phyloP scores from a whole-genome alignment of 2,797 vertebrate species.

The Sciurus carolinensis region DNA sequence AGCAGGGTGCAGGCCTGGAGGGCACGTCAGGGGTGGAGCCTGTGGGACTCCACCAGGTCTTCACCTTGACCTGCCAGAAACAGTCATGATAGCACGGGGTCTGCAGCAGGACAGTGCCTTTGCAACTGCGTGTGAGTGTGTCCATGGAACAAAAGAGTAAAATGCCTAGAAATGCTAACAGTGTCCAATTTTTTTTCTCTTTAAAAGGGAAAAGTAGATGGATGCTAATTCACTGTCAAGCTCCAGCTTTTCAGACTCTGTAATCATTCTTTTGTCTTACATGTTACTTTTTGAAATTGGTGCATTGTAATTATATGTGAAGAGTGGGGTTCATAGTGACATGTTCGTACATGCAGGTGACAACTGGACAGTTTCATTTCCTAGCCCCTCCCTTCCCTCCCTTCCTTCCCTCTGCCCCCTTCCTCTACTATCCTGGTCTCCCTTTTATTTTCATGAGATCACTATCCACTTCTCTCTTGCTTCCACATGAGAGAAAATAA shows the following conservation, averaged over 20 bases:
- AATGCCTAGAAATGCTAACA: neutral
- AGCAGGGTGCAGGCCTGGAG: neutral
- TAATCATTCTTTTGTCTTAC: neutral
- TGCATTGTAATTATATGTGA: neutral
- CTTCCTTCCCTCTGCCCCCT: neutral
- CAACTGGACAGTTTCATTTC: too few relatives aligned
- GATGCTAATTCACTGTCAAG: neutral
- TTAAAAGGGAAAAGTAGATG: neutral
- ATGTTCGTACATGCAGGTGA: too few relatives aligned
- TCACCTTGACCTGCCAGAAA: too few relatives aligned
- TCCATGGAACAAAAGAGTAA: neutral
- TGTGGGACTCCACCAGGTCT: neutral
- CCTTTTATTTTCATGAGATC: too few relatives aligned
- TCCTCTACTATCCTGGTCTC: too few relatives aligned
- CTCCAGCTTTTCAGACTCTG: neutral
- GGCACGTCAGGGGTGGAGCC: neutral
- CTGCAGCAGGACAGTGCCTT: neutral
- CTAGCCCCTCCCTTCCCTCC: too few relatives aligned
- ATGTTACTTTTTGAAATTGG: neutral
- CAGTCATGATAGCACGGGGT: neutral
- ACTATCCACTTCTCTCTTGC: neutral
- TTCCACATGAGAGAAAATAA: neutral
- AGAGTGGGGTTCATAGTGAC: neutral
- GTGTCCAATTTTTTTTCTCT: neutral
- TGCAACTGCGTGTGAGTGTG: rapidly evolving